phyloP scores from a whole-genome alignment of 2,113 vertebrate genomes.

The Chunga burmeisteri region DNA sequence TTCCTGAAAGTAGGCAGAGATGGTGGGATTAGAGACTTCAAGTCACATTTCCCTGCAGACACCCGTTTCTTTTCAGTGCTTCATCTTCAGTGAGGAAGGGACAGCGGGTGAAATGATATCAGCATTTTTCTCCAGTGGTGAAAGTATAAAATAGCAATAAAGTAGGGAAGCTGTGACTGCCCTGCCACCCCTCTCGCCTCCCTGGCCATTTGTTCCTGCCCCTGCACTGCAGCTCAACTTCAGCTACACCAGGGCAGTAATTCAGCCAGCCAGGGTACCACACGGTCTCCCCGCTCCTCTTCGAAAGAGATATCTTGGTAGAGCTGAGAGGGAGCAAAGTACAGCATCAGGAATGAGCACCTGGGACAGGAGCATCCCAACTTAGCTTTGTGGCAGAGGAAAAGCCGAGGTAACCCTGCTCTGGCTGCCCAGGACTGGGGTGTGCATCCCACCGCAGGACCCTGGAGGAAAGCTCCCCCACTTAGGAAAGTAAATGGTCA shows the following conservation, averaged over 20 bases:
- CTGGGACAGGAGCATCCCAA: neutral
- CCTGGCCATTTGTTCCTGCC: neutral
- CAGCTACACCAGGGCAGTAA: too few relatives aligned
- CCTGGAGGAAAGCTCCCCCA: neutral
- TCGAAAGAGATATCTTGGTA: neutral
- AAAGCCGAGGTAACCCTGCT: neutral
- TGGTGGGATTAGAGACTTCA: neutral
- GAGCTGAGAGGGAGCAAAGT: neutral
- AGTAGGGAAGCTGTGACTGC: neutral
- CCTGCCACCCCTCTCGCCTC: neutral
- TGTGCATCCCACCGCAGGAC: neutral
- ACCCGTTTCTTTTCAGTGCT: neutral
- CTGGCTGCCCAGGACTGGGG: neutral
- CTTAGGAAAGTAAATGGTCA: neutral
- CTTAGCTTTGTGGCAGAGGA: neutral
- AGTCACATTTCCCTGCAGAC: neutral
- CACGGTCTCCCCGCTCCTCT: neutral
- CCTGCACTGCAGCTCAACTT: neutral
- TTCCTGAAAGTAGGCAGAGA: constrained; percentile 70
- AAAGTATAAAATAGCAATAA: neutral
- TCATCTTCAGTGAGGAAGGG: neutral
- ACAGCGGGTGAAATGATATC: neutral
- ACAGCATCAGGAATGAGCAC: neutral
- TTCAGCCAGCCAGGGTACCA: neutral
- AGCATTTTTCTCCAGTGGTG: neutral